Evolutionary conservation across 1,140 invertebrate species (phyloP).

Genomic region (Drosophila ananassae): DNA sequence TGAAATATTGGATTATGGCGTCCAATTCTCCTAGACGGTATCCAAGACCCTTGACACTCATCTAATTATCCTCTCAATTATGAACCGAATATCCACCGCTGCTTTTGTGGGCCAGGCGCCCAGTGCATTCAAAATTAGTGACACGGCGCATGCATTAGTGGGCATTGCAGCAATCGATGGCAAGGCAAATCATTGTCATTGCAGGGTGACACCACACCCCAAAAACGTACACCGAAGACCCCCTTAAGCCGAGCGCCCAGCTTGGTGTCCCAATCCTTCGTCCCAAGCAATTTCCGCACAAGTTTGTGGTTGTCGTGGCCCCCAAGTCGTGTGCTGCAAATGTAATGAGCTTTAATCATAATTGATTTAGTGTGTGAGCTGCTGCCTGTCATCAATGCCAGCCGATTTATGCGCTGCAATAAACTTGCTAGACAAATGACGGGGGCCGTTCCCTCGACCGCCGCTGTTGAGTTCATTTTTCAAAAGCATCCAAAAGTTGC

Average conservation of each 20-base stretch:
- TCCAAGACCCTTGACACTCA: constrained; percentile 52
- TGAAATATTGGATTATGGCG: neutral
- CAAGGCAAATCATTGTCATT: constrained; percentile 76
- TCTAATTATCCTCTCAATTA: constrained; percentile 77
- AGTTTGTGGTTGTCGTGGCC: constrained; percentile 58
- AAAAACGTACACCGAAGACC: constrained; percentile 13
- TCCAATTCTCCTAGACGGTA: constrained; percentile 4
- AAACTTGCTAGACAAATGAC: constrained; percentile 76
- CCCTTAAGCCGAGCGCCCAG: constrained; percentile 5
- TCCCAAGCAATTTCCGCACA: constrained; percentile 67
- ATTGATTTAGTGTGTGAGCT: constrained; percentile 71
- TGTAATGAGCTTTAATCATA: constrained; percentile 82
- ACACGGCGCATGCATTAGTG: constrained; percentile 44
- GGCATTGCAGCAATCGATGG: constrained; percentile 56
- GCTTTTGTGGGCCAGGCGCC: constrained; percentile 35
- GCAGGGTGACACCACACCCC: constrained; percentile 57
- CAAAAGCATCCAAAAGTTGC: constrained; percentile 52
- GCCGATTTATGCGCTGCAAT: constrained; percentile 74
- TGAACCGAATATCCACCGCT: constrained; percentile 34
- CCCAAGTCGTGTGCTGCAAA: constrained; percentile 48
- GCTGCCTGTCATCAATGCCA: constrained; percentile 60
- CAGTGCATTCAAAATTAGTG: constrained; percentile 43
- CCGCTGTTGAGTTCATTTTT: constrained; percentile 68
- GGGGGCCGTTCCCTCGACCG: constrained; percentile 23
- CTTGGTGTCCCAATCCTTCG: constrained; percentile 10